Base-by-base conservation (phyloP, 2,888 invertebrate species). In the Scaeva pyrastri region DNA sequence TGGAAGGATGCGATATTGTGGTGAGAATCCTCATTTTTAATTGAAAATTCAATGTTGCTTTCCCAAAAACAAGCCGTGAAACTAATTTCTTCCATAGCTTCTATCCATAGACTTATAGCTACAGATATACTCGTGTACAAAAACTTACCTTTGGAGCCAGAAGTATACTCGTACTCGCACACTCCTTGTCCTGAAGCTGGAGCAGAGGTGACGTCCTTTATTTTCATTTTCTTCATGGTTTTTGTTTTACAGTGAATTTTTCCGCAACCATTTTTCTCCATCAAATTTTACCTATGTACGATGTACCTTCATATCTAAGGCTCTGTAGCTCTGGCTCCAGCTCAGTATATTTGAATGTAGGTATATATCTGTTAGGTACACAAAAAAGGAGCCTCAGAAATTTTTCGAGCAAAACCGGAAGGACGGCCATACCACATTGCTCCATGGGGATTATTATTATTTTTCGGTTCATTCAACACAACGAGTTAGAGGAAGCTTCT, bases 401-500 rank as follows among this genome's bases (percentile, higher is more conserved):
- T 68, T 52, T 39, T 48, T 45, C 55, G 70, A 71, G 70, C 68
- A 19, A n/a, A 79, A 56, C 76, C 77, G 73, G 70, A 86, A 77
- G 56, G 45, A 66, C 64, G 60, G 55, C 84, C 76, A 76, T 60
- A 74, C 73, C 78, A 75, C 45, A 58, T 48, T 71, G 50, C 62
- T 82, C 81, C 82, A 73, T 77, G 56, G 85, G 76, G 76, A 86
- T 86, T 86, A 86, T 86, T 86, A 82, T 86, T 86, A 86, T 86
- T 86, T 86, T 86, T 82, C 77, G 72, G 85, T 86, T 86, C 85
- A 86, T 86, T 86, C 82, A 86, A 81, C 81, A 81, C 23, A 76
- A 71, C 71, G 60, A 62, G 43, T 41, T 68, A 41, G 50, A 66
- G 68, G 64, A 58, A 31, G 48, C 48, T 39, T 68, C 52, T 10